These are phyloP conservation scores for Leptopilina drosophilae DNA, from an alignment of 2,888 invertebrate species.

Conservation along the genomic window DNA sequence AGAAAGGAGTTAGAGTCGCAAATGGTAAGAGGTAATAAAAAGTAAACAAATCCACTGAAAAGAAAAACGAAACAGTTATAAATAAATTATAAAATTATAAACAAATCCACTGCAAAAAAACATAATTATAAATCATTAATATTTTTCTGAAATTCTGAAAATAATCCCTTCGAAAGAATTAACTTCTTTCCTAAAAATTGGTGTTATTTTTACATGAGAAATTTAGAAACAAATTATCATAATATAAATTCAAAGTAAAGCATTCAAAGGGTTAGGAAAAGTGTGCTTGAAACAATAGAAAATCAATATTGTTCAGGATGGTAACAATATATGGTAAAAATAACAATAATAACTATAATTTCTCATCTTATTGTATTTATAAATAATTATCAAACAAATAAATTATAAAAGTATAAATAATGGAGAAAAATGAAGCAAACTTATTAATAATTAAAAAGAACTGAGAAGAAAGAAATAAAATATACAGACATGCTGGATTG, in stretches of 20 bases:
- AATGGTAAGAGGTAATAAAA: neutral
- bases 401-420: too few species aligned
- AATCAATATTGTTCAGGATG: constrained; percentile 52
- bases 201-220: too few species aligned
- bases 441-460: too few species aligned
- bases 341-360: constrained; percentile 28
- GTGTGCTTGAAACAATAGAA: constrained; percentile 49
- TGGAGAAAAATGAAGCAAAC: too few species aligned
- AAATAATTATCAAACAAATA: neutral
- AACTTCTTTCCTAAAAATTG: too few species aligned
- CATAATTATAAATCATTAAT: neutral
- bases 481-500: too few species aligned
- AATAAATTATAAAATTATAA: neutral
- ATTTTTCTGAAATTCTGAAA: neutral
- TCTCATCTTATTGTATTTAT: neutral
- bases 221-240: neutral
- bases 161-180: neutral
- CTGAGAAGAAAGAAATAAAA: too few species aligned
- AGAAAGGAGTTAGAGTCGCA: neutral
- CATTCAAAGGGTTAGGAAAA: neutral
- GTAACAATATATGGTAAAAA: constrained; percentile 26
- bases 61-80: neutral
- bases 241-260: constrained; percentile 3
- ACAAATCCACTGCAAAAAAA: neutral
- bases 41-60: neutral